phyloP scores from a whole-genome alignment of 1,140 invertebrate genomes.

The Philotrypesis tridentata region DNA sequence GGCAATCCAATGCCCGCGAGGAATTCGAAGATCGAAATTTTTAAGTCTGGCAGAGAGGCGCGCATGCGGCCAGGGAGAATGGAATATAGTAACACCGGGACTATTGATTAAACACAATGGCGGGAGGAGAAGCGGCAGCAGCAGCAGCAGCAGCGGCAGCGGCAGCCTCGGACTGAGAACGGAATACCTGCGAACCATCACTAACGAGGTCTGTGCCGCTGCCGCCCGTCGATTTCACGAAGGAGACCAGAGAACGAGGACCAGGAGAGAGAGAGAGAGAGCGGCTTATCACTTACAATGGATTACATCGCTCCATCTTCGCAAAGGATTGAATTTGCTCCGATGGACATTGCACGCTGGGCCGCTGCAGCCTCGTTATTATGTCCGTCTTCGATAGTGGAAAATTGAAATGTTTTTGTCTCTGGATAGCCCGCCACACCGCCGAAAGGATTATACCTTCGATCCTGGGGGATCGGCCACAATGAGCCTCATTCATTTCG shows the following conservation, averaged over 20 bases:
- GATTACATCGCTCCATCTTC: slow-evolving; percentile 26
- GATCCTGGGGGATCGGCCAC: not conserved
- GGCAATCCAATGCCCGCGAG: slow-evolving; percentile 42
- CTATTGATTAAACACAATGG: slow-evolving; percentile 42
- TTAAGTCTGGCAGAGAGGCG: slow-evolving; percentile 24
- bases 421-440: not conserved
- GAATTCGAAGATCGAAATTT: slow-evolving; percentile 55
- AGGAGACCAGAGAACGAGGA: slow-evolving; percentile 11
- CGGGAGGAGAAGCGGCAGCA: not conserved
- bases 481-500: slow-evolving; percentile 10
- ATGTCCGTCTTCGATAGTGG: not conserved
- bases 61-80: not conserved
- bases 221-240: slow-evolving; percentile 35
- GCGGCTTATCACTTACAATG: slow-evolving; percentile 29
- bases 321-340: slow-evolving; percentile 4
- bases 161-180: slow-evolving; percentile 44
- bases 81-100: slow-evolving; percentile 9
- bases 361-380: slow-evolving; percentile 6
- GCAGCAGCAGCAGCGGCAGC: not conserved
- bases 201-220: slow-evolving; percentile 37
- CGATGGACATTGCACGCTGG: not conserved
- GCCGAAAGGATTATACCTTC: not conserved
- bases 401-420: slow-evolving; percentile 33
- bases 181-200: slow-evolving; percentile 54
- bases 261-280: too few relatives aligned